A percentile compares a stretch with the other conserved stretches of the same genome.
Evolutionary conservation across 1,140 invertebrate genomes (phyloP).

Genomic region (Drosophila lini): DNA sequence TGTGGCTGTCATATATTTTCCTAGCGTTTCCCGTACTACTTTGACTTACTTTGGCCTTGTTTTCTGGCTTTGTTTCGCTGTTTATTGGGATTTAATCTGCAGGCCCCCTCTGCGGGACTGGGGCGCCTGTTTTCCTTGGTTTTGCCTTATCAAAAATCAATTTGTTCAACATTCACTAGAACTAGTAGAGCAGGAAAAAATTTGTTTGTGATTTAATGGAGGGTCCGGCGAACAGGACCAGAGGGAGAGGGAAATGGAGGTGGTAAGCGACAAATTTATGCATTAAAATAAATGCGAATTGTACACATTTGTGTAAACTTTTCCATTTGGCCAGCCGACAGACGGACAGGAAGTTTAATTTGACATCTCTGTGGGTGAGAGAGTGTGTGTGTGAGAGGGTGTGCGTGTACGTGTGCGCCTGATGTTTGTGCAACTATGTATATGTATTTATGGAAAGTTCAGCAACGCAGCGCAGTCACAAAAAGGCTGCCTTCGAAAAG

Average conservation of each 20-base stretch:
- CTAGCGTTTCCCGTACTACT: slow-evolving; percentile 17
- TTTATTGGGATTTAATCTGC: slow-evolving; percentile 65
- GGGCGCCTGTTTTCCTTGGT: slow-evolving; percentile 24
- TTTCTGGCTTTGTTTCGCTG: slow-evolving; percentile 46
- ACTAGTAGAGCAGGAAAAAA: slow-evolving; percentile 34
- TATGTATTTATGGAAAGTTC: slow-evolving; percentile 50
- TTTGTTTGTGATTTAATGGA: slow-evolving; percentile 36
- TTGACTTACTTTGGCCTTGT: slow-evolving; percentile 40
- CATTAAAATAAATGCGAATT: slow-evolving; percentile 66
- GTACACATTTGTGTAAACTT: slow-evolving; percentile 53
- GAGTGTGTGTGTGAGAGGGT: not conserved
- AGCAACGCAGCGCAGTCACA: slow-evolving; percentile 28
- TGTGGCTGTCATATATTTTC: slow-evolving; percentile 53
- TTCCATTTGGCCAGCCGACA: slow-evolving; percentile 46
- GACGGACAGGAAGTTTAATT: slow-evolving; percentile 78
- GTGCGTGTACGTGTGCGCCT: slow-evolving; percentile 8
- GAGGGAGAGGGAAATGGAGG: not conserved
- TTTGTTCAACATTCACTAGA: slow-evolving; percentile 54
- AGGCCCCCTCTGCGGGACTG: not conserved
- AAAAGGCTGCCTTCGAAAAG: slow-evolving; percentile 40
- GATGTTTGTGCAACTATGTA: slow-evolving; percentile 47
- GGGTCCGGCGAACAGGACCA: not conserved
- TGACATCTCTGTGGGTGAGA: slow-evolving; percentile 45
- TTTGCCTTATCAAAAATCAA: slow-evolving; percentile 69
- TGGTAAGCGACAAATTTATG: slow-evolving; percentile 60